Conservation (phyloP, 2,888 invertebrate genomes). For the Unio delphinus region DNA sequence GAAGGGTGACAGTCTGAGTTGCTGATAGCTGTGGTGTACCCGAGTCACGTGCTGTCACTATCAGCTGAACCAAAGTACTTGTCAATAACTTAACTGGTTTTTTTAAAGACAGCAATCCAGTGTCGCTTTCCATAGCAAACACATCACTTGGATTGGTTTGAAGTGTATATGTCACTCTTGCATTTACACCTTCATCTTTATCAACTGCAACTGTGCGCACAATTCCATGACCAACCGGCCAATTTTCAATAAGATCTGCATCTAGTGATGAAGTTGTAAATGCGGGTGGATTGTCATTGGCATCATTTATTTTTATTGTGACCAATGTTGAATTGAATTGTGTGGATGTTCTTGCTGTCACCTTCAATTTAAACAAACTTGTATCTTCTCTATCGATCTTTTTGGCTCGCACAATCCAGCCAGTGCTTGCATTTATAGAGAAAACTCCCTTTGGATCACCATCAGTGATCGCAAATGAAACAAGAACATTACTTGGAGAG, state of each 20-base stretch:
- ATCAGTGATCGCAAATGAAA: slow-evolving; percentile 77
- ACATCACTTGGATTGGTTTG: slow-evolving; percentile 82
- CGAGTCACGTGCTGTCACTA: slow-evolving; percentile 58
- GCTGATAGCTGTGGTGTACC: slow-evolving; percentile 50
- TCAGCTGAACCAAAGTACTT: slow-evolving; percentile 31
- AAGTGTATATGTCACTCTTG: slow-evolving; percentile 86
- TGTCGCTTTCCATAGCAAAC: slow-evolving; percentile 87
- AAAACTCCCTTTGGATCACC: slow-evolving; percentile 87
- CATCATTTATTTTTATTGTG: slow-evolving; percentile 86
- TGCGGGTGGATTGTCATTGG: slow-evolving; percentile 92
- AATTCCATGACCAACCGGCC: slow-evolving; percentile 94
- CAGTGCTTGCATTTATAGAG: slow-evolving; percentile 84
- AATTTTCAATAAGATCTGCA: slow-evolving; percentile 86
- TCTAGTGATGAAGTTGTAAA: slow-evolving; percentile 67
- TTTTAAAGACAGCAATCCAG: slow-evolving; percentile 90
- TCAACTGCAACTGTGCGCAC: slow-evolving; percentile 90
- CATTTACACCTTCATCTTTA: slow-evolving; percentile 88
- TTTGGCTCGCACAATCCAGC: slow-evolving; percentile 83
- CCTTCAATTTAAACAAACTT: slow-evolving; percentile 82
- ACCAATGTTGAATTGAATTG: slow-evolving; percentile 85
- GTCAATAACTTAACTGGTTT: slow-evolving; percentile 75
- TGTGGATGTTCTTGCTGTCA: slow-evolving; percentile 85
- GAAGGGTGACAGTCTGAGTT: slow-evolving; percentile 45
- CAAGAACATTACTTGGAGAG: slow-evolving; percentile 7
- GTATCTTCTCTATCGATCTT: slow-evolving; percentile 88